Conservation (phyloP, 2,797 vertebrate genomes). For the Muscicapa striata region DNA sequence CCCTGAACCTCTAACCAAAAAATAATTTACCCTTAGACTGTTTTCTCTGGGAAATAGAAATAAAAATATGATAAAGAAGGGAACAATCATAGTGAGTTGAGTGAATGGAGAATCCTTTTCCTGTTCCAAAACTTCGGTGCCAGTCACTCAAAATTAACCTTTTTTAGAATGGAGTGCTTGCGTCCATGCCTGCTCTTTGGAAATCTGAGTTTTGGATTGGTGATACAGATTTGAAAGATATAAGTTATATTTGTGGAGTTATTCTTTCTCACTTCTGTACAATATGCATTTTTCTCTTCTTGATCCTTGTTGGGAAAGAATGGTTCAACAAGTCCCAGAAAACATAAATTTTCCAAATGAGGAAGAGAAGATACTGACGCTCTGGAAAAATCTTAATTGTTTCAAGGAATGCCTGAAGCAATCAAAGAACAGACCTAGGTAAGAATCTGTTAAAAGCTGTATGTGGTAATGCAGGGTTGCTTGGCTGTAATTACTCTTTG, state of each 20-base stretch:
- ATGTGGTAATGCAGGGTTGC: neutral
- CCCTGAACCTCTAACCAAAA: neutral
- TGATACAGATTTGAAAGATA: neutral
- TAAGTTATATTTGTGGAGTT: neutral
- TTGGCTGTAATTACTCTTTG: neutral
- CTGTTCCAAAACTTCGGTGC: neutral
- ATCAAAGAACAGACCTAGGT: slow-evolving; percentile 92
- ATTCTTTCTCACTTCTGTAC: neutral
- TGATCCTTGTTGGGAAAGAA: slow-evolving; percentile 65
- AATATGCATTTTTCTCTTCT: neutral
- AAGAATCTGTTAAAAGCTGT: slow-evolving; percentile 20
- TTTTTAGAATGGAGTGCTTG: neutral
- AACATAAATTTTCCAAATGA: slow-evolving; percentile 89
- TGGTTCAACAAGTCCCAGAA: slow-evolving; percentile 94
- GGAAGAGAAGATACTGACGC: slow-evolving; percentile 89
- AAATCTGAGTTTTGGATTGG: neutral
- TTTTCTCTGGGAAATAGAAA: neutral
- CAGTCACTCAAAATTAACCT: neutral
- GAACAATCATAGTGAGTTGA: fast-evolving
- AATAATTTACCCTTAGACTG: neutral
- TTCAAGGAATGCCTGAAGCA: slow-evolving; percentile 95
- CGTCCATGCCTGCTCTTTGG: neutral
- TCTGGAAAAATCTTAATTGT: slow-evolving; percentile 89
- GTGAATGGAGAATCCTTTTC: neutral
- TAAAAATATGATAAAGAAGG: neutral